Evolutionary conservation across 2,888 invertebrate species (phyloP).

Genomic region (Tridacna crocea): DNA sequence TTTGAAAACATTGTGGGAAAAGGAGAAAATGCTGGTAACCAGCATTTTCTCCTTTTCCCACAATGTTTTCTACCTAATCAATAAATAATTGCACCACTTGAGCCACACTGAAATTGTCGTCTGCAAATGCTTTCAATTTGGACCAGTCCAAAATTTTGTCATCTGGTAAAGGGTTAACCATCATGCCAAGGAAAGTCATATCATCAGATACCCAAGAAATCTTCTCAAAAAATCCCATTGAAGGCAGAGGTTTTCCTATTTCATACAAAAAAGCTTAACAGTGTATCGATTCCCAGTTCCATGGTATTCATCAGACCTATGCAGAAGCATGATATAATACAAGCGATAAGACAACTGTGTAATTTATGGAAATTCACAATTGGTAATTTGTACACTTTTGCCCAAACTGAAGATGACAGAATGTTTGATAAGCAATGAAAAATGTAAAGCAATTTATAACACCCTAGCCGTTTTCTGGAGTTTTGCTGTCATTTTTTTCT

Average conservation of each 20-base stretch:
- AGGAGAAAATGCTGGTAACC: no score
- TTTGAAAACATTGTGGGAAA: no score
- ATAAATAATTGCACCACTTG: no score
- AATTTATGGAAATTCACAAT: slow-evolving; percentile 48
- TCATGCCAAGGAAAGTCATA: no score
- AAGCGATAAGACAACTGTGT: slow-evolving; percentile 26
- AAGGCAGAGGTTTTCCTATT: background rate
- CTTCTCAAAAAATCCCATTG: background rate
- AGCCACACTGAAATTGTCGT: no score
- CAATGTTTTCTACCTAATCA: no score
- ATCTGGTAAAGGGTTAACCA: no score
- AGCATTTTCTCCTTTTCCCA: no score
- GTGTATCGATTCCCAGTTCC: slow-evolving; percentile 12
- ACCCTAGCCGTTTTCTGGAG: slow-evolving; percentile 7
- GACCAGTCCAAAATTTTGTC: no score
- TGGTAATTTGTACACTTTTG: slow-evolving; percentile 38
- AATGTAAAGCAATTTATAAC: slow-evolving; percentile 43
- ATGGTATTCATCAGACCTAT: slow-evolving; percentile 21
- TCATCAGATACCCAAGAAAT: slow-evolving; percentile 7
- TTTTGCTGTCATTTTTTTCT: background rate
- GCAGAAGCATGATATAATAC: slow-evolving; percentile 35
- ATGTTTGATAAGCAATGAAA: slow-evolving; percentile 44
- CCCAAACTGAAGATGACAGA: slow-evolving; percentile 25
- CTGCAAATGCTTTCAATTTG: no score
- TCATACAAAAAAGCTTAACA: background rate